Evolutionary conservation across 2,797 vertebrate genomes (phyloP).

Genomic region (Centropyge bicolor): DNA sequence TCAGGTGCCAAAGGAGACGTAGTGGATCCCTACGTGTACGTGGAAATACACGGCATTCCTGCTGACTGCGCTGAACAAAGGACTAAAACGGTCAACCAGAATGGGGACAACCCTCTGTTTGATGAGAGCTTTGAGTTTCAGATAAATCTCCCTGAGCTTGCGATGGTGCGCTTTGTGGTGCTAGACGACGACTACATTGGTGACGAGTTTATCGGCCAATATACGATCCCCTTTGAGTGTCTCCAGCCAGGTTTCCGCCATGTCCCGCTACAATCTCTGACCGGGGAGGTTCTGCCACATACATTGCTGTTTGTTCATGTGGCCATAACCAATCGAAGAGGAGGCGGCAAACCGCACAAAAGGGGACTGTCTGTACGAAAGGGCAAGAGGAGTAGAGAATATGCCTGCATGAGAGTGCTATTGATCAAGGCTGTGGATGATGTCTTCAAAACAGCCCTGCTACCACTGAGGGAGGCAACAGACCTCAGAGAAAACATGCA

Average conservation of each 20-base stretch:
- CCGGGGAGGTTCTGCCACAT: slow-evolving; percentile 93
- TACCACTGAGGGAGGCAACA: slow-evolving; percentile 93
- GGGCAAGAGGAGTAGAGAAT: slow-evolving; percentile 94
- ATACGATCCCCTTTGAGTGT: slow-evolving; percentile 98
- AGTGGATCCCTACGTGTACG: slow-evolving; percentile 96
- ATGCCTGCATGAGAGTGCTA: slow-evolving; percentile 95
- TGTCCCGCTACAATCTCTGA: slow-evolving; percentile 95
- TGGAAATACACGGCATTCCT: slow-evolving; percentile 98
- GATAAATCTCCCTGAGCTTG: slow-evolving; percentile 96
- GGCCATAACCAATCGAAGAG: slow-evolving; percentile 97
- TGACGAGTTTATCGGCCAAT: slow-evolving; percentile 97
- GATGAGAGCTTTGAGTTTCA: slow-evolving; percentile 99
- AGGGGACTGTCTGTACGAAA: slow-evolving; percentile 97
- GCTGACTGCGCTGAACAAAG: slow-evolving; percentile 97
- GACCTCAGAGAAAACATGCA: slow-evolving; percentile 99
- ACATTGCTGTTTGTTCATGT: slow-evolving; percentile 97
- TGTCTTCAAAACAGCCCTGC: slow-evolving; percentile 96
- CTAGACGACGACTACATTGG: slow-evolving; percentile 98
- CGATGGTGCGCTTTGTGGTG: slow-evolving; percentile 98
- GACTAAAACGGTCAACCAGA: slow-evolving; percentile 97
- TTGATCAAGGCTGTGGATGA: slow-evolving; percentile 95
- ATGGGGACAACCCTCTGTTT: slow-evolving; percentile 96
- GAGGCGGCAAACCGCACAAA: slow-evolving; percentile 98
- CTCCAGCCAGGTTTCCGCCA: slow-evolving; percentile 98
- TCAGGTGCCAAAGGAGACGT: slow-evolving; percentile 98